Evolutionary conservation across 2,113 vertebrate genomes (phyloP).

Genomic region (Bos indicus): DNA sequence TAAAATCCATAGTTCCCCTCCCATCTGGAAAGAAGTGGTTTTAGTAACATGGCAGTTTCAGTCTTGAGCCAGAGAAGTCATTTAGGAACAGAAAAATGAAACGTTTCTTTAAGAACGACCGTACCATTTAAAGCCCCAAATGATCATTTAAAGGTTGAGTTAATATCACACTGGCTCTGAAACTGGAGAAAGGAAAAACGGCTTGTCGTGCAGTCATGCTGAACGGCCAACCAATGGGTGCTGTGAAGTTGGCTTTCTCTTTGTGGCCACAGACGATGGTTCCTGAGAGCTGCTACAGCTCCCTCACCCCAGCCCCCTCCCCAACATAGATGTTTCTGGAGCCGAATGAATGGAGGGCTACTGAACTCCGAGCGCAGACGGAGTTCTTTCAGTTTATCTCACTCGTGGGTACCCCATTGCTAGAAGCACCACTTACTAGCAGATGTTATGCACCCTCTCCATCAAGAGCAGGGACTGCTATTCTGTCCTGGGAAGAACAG

Average conservation of each 20-base stretch:
- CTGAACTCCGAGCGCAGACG: background rate
- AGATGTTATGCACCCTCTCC: background rate
- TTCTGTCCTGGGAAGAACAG: background rate
- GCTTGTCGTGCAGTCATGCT: background rate
- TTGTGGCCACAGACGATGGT: background rate
- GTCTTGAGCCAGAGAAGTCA: slow-evolving; percentile 21
- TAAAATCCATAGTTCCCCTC: background rate
- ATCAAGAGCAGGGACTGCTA: background rate
- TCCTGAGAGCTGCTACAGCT: background rate
- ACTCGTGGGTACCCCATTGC: background rate
- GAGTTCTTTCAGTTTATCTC: background rate
- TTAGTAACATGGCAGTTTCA: background rate
- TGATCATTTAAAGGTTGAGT: slow-evolving; percentile 14
- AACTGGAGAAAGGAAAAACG: background rate
- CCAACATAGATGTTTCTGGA: background rate
- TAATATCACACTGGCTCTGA: slow-evolving; percentile 8
- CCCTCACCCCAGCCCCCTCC: background rate
- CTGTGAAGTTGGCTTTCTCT: rapidly evolving
- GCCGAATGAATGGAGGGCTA: background rate
- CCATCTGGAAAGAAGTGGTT: background rate
- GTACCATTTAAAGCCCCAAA: slow-evolving; percentile 9
- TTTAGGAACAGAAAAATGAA: slow-evolving; percentile 31
- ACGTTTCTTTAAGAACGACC: slow-evolving; percentile 26
- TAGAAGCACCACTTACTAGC: background rate
- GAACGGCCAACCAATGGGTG: background rate